Base-by-base conservation (phyloP, 2,888 invertebrate genomes). In the Penaeus monodon region DNA sequence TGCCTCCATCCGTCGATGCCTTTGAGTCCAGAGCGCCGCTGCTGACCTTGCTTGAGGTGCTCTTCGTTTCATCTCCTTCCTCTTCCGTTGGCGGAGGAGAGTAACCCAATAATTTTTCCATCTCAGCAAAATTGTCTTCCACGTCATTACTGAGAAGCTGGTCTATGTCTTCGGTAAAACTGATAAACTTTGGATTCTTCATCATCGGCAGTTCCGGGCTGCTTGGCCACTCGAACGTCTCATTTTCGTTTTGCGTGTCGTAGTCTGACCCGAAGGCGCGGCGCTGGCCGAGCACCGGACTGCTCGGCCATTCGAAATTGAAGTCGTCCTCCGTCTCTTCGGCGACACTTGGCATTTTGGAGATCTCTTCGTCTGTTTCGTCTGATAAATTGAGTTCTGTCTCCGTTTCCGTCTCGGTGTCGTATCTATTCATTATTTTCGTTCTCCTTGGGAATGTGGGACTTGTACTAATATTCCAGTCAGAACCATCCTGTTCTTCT, bases 221-320 rank as follows among this genome's bases (percentile, higher is more conserved):
- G 68, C 86, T 86, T 12, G 87, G 87, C 90, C 90, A 90, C 27
- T 90, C 88, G 49, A 85, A 90, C 22, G 73, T 74, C 74, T 81
- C 84, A 8, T 86, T 86, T 2, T 84, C 87, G 24, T 63, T 81
- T 49, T 90, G 88, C 8, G 88, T 87, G 79, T 88, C 87, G 63
- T 90, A 86, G 33, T 77, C 66, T 33, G 64, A 65, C 17, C 64
- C 76, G 20, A 73, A 33, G 17, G 65, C 78, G 33, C 29, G 33
- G 38, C 64, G 68, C 3, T 81, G 84, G 20, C 81, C 49, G 73
- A 86, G 20, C 70, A 88, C 90, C 8, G 90, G 90, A 70, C 90
- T 90, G 81, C 85, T 85, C 20, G 90, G 90, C 90, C 90, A 90
- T 68, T 90, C 88, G 33, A 90, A 90, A 76, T 87, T 83, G 66